Evolutionary conservation across 2,113 vertebrate genomes (phyloP).

Genomic region (Syrrhaptes paradoxus): DNA sequence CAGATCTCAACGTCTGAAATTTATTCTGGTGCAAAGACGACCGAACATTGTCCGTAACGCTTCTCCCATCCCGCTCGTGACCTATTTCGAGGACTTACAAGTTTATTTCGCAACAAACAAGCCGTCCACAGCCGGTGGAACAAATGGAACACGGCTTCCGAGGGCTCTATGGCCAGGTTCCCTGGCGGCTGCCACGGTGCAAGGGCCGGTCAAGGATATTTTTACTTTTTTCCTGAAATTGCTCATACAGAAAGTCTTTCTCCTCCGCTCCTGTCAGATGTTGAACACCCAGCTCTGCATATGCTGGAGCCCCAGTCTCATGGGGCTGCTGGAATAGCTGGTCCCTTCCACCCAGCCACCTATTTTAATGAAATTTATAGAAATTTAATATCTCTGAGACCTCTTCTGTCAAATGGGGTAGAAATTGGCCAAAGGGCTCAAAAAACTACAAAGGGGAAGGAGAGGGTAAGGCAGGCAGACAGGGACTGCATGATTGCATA

Average conservation of each 20-base stretch:
- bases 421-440: conserved; percentile 63
- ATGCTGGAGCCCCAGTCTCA: not conserved
- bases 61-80: not conserved
- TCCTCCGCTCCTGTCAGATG: not conserved
- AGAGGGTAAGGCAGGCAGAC: conserved; percentile 13
- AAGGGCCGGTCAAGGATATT: not conserved
- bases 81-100: conserved; percentile 52
- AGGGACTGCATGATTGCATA: not conserved
- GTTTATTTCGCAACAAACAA: conserved; percentile 46
- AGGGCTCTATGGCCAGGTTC: conserved; percentile 17
- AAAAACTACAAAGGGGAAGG: not conserved
- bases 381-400: conserved; percentile 64
- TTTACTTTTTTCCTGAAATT: not conserved
- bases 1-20: not conserved
- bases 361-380: conserved; percentile 69
- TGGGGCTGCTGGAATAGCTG: conserved; percentile 29
- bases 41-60: not conserved
- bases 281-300: conserved; percentile 38
- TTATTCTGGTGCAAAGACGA: not conserved
- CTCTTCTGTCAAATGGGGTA: conserved; percentile 46
- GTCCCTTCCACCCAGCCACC: conserved; percentile 36
- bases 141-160: conserved; percentile 41
- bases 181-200: not conserved
- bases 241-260: not conserved
- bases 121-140: conserved; percentile 7